Conservation (phyloP, 2,888 invertebrate genomes). For the Megastigmus dorsalis region DNA sequence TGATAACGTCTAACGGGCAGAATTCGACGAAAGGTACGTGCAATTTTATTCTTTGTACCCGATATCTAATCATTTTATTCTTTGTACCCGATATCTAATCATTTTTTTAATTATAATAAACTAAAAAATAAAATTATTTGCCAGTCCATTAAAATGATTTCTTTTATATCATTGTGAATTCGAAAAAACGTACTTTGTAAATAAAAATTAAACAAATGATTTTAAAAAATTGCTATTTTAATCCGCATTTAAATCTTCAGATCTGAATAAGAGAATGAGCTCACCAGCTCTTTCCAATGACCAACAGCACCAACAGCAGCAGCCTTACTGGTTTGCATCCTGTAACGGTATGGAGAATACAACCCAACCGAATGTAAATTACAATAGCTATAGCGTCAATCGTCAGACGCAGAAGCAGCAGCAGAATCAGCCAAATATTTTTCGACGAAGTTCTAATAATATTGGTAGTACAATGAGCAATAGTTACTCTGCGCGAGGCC, state of each 20-base stretch:
- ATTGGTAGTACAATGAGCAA: neutral
- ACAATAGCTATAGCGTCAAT: neutral
- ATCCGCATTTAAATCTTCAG: constrained; percentile 17
- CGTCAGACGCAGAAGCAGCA: neutral
- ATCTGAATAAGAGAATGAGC: neutral
- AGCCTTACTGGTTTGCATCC: constrained; percentile 28
- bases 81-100: no score
- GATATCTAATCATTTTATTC: no score
- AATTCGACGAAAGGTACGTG: neutral
- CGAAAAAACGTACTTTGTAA: no score
- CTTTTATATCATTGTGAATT: no score
- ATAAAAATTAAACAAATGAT: neutral
- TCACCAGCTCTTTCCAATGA: neutral
- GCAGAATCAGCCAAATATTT: neutral
- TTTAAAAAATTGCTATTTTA: no score
- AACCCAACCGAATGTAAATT: neutral
- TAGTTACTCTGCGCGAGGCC: constrained; percentile 4
- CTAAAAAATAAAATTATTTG: neutral
- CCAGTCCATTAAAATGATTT: neutral
- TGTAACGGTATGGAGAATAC: constrained; percentile 15
- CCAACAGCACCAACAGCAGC: constrained; percentile 6
- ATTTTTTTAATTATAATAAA: no score
- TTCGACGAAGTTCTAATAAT: neutral
- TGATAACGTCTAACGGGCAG: neutral
- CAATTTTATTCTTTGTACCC: neutral